Evolutionary conservation across 37 sponge, comb jelly and placozoan species (phyloP), one percentile per base, ranked within the genome.

Genomic region (Ianthella basta): DNA sequence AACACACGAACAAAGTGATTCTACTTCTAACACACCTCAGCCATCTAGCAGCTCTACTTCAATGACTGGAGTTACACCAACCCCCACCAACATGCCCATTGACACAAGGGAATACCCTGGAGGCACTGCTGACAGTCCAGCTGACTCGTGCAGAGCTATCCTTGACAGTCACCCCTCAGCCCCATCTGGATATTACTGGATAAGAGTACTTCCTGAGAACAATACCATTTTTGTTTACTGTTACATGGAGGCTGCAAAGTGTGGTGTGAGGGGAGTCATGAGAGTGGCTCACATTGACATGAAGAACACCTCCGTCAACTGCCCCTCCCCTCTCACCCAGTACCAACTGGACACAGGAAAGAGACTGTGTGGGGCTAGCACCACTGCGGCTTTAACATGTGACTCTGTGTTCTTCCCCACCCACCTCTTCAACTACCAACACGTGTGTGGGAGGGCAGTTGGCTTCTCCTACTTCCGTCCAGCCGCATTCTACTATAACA

Each of bases 231-330:
- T 64, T 21, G n/a, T 64, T 8, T 64, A 64, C 66, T 64, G 66
- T 16, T 20, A 64, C 66, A 64, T 64, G 66, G 66, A 64, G n/a
- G 66, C 14, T 29, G 66, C 23, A 24, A 64, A 64, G 66, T 64
- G 66, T 64, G 66, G 66, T 29, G 66, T 64, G 66, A 64, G 66
- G 27, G 66, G 66, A 20, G n/a, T 64, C 29, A 64, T 64, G 66
- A 64, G 66, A 64, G 66, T 64, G 66, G 66, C 27, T 8, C 23
- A 64, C 66, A 64, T 64, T 16, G 23, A 64, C 66, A 64, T 64
- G 66, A 64, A 24, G 29, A 64, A 64, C n/a, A 24, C 66, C 27
- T 24, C 8, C 23, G 66, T 29, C 29, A 64, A 24, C 66, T 64
- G 66, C 27, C 66, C 66, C 23, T 64, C 66, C 23, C 66, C 66